Conservation (phyloP, 2,888 invertebrate species). For the Rotaria sp. region DNA sequence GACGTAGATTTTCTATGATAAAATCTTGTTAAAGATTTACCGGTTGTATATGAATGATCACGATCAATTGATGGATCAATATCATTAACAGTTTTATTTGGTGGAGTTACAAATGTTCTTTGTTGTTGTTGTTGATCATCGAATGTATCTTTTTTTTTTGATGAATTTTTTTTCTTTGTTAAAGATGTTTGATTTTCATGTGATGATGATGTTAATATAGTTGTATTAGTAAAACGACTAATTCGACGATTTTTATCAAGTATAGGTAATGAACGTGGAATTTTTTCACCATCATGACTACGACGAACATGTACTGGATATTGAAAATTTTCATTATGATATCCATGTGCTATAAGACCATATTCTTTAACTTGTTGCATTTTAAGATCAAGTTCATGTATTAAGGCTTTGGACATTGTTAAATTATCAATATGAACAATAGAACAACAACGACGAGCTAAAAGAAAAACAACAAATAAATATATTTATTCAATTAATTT, state of each 20-base stretch:
- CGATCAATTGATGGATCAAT: not conserved
- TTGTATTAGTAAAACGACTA: not conserved
- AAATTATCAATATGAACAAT: not conserved
- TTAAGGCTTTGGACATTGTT: not conserved
- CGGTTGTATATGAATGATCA: not conserved
- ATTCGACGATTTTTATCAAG: not conserved
- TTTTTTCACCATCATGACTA: not conserved
- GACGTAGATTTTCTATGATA: not conserved
- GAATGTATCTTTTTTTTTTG: not conserved
- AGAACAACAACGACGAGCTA: not conserved
- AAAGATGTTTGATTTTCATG: not conserved
- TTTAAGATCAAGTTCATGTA: not conserved
- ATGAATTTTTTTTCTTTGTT: not conserved
- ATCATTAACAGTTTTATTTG: slow-evolving; percentile 8
- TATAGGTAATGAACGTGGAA: not conserved
- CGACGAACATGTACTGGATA: slow-evolving; percentile 1
- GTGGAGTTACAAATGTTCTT: not conserved
- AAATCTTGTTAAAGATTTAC: not conserved
- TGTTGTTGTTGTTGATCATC: not conserved
- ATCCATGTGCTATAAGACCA: not conserved
- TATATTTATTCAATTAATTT: not conserved
- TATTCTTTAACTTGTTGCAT: slow-evolving; percentile 7
- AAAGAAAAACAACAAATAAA: not conserved
- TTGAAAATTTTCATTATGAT: slow-evolving; percentile 7
- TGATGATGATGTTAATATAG: not conserved